phyloP scores from a whole-genome alignment of 2,888 invertebrate species.

The Candidula unifasciata region DNA sequence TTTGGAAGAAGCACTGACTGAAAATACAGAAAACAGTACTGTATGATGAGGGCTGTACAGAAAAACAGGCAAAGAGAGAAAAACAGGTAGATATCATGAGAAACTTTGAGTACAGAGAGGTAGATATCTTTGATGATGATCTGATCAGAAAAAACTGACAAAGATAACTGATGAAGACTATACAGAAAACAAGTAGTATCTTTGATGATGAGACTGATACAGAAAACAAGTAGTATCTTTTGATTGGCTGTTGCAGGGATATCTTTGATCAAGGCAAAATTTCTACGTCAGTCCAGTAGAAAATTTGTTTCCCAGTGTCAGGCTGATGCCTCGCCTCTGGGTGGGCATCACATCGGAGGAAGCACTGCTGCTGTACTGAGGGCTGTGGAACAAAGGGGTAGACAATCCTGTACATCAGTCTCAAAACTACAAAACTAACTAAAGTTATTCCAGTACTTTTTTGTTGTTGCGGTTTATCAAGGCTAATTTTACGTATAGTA shows the following conservation, averaged over 20 bases:
- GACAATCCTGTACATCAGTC: neutral
- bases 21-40: too few species aligned
- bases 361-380: conserved; percentile 41
- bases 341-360: conserved; percentile 54
- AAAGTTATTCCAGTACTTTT: too few species aligned
- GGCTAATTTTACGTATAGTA: too few species aligned
- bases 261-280: neutral
- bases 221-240: neutral
- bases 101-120: too few species aligned
- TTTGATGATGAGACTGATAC: neutral
- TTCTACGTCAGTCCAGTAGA: conserved; percentile 79
- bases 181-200: too few species aligned
- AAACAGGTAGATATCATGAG: too few species aligned
- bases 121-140: too few species aligned
- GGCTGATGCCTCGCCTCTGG: conserved; percentile 78
- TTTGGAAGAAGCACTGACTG: too few species aligned
- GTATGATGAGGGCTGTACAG: neutral
- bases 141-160: too few species aligned
- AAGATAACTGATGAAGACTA: too few species aligned
- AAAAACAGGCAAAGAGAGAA: neutral
- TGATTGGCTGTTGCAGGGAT: neutral
- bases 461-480: too few species aligned
- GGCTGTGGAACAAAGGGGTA: neutral
- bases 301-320: conserved; percentile 83
- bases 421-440: neutral